Conservation (phyloP, 2,113 vertebrate species). For the Actinemys pallida region DNA sequence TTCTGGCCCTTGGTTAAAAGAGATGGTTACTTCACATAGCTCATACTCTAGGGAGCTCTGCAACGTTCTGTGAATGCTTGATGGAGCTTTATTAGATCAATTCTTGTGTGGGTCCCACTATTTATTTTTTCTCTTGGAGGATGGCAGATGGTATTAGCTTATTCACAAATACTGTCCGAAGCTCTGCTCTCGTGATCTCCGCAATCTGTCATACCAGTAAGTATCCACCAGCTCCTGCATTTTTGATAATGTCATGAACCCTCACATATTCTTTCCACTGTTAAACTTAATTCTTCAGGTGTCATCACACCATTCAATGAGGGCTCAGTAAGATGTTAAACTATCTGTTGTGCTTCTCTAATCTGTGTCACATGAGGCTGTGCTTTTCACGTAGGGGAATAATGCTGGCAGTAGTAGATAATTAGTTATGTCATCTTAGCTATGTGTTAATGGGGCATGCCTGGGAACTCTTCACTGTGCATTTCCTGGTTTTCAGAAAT, state of each 20-base stretch:
- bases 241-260: neutral
- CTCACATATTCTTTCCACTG: neutral
- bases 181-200: neutral
- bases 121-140: neutral
- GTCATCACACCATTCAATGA: neutral
- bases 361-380: neutral
- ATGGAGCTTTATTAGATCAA: neutral
- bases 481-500: no score
- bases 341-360: neutral
- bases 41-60: neutral
- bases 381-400: neutral
- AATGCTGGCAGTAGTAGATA: neutral
- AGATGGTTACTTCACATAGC: no score
- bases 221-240: neutral
- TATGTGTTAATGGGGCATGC: neutral
- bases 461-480: no score
- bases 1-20: no score
- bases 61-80: neutral
- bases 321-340: neutral
- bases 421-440: neutral
- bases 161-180: neutral
- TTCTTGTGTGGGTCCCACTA: neutral
- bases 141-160: neutral
- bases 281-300: neutral
- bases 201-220: neutral